A percentile compares a stretch with the other conserved stretches of the same genome.
These are phyloP conservation scores for Pomatostomus ruficeps DNA, from an alignment of 2,113 vertebrate species.

Conservation along the genomic window DNA sequence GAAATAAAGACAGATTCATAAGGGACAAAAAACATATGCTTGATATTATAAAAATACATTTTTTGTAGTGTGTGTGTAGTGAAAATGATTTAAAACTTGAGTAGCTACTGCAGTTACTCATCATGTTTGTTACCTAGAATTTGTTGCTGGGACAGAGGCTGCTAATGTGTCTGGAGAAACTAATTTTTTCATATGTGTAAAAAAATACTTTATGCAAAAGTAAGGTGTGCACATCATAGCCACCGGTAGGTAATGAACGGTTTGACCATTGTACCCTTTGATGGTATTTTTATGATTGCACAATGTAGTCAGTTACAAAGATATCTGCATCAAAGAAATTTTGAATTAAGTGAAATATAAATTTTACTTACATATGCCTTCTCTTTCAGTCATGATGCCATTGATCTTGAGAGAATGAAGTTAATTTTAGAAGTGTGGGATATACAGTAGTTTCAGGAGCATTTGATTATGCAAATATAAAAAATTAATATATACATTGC, in stretches of 20 bases:
- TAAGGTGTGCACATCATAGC: not conserved
- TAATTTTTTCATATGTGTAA: not conserved
- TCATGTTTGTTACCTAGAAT: not conserved
- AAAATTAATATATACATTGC: not conserved
- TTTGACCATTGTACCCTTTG: not conserved
- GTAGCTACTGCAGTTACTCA: not conserved
- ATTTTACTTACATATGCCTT: not conserved
- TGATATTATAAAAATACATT: not conserved
- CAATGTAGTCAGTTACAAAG: not conserved
- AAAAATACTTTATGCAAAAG: not conserved
- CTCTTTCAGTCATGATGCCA: not conserved
- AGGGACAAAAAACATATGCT: not conserved
- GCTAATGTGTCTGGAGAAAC: not conserved
- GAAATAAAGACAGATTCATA: not conserved
- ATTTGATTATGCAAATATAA: not conserved
- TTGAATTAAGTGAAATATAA: not conserved
- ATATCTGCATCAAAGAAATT: not conserved
- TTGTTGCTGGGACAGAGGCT: not conserved
- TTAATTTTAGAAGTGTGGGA: not conserved
- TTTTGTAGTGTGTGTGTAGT: not conserved
- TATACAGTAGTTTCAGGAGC: not conserved
- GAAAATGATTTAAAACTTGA: not conserved
- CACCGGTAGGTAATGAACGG: not conserved
- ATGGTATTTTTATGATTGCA: not conserved
- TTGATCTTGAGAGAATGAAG: not conserved